phyloP scores from a whole-genome alignment of 53 echinoderm and acorn worm genomes.

The Antedon mediterranea region DNA sequence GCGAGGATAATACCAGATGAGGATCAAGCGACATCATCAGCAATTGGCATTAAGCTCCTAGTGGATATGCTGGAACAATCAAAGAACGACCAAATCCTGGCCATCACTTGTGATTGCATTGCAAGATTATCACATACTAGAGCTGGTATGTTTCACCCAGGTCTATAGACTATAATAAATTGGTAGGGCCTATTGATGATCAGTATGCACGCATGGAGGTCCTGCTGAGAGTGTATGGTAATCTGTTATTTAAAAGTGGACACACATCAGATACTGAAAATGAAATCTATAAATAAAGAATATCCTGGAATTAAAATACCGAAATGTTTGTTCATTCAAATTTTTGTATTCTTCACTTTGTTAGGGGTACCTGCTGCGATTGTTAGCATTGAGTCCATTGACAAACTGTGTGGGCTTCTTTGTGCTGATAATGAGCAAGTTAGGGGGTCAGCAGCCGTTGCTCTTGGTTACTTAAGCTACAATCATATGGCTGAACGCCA shows the following conservation, averaged over 20 bases:
- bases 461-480: constrained; percentile 88
- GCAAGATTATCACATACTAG: constrained; percentile 88
- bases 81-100: constrained; percentile 58
- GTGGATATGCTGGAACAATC: constrained; percentile 81
- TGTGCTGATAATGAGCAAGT: constrained; percentile 79
- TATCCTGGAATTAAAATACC: too few species aligned
- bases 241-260: too few species aligned
- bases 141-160: constrained; percentile 42
- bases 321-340: not conserved
- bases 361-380: constrained; percentile 80
- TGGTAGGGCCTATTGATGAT: too few species aligned
- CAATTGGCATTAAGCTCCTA: constrained; percentile 86
- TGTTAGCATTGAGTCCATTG: constrained; percentile 56
- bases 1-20: constrained; percentile 92
- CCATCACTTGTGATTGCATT: constrained; percentile 74
- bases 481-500: constrained; percentile 87
- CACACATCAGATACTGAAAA: too few species aligned
- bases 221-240: too few species aligned
- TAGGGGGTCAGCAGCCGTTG: constrained; percentile 74
- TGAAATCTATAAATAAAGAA: too few species aligned
- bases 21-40: constrained; percentile 88
- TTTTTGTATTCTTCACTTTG: not conserved
- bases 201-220: too few species aligned
- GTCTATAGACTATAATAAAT: too few species aligned
- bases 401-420: constrained; percentile 63